Conservation (phyloP, 2,888 invertebrate species). For the Nemapogon koenigi region DNA sequence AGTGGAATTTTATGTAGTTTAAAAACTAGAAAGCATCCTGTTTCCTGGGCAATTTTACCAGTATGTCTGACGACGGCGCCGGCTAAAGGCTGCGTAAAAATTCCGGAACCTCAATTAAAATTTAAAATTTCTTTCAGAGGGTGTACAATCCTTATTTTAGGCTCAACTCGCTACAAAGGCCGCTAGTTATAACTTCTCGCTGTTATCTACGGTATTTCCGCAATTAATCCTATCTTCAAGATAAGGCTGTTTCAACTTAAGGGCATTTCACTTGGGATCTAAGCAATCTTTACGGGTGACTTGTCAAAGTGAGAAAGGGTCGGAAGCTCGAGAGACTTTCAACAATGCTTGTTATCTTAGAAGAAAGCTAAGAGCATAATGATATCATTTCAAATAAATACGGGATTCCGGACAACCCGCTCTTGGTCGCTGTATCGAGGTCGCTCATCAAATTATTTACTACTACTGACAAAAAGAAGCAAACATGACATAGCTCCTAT, state of each 20-base stretch:
- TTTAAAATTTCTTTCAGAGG: slow-evolving; percentile 6
- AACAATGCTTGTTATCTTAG: slow-evolving; percentile 64
- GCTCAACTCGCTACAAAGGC: slow-evolving; percentile 22
- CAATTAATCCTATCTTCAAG: slow-evolving; percentile 58
- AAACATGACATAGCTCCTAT: too few relatives aligned
- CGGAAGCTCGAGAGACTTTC: slow-evolving; percentile 59
- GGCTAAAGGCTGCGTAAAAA: background rate
- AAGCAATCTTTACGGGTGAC: slow-evolving; percentile 64
- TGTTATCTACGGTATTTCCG: slow-evolving; percentile 57
- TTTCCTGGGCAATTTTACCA: too few relatives aligned
- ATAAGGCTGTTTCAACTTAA: slow-evolving; percentile 60
- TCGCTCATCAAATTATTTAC: too few relatives aligned
- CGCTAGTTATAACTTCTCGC: slow-evolving; percentile 44
- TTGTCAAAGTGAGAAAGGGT: slow-evolving; percentile 63
- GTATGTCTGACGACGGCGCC: too few relatives aligned
- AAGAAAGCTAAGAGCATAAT: slow-evolving; percentile 57
- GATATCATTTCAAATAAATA: slow-evolving; percentile 55
- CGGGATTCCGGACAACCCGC: too few relatives aligned
- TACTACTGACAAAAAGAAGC: too few relatives aligned
- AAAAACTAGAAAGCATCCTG: too few relatives aligned
- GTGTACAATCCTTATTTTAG: background rate
- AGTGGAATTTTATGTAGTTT: too few relatives aligned
- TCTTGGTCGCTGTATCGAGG: too few relatives aligned
- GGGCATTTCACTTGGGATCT: slow-evolving; percentile 55
- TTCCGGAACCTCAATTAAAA: too few relatives aligned